Base-by-base conservation (phyloP, 2,888 invertebrate genomes). In the Limulus polyphemus region DNA sequence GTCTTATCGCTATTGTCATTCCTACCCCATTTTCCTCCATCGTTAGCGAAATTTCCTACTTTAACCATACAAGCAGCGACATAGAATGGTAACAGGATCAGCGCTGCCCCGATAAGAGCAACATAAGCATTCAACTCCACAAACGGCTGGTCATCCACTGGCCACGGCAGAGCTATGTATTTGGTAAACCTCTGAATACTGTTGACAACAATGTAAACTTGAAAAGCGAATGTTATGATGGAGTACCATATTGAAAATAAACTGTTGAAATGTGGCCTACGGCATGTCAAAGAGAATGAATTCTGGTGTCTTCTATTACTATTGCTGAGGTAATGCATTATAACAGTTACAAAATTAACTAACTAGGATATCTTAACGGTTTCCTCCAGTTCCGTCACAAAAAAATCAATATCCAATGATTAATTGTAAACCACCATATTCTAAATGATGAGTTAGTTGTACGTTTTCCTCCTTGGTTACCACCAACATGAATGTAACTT, bases 241-340 rank as follows among this genome's bases (percentile, higher is more conserved):
- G 90, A 88, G 77, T 91, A 92, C 86, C 90, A 77, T 55, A 81
- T 83, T 65, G 88, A 88, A 84, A 88, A 88, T 66, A 91, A 80
- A 69, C 85, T 85, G 78, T 90, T 90, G 68, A 86, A 59, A 2
- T 59, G 50, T 1, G 64, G 64, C 10, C 62, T 47, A 17, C 60
- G 66, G 49, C 66, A 67, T 32, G 32, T 32, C 32, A 32, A 32
- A 32, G 32, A 32, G 7, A 32, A 32, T 7, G 32, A 3, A 5
- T 32, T 7, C 32, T 32, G 32, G 32, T 32, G 32, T 32, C 32
- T 32, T 32, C 32, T 32, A 2, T 32, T 32, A 32, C 7, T 32
- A 32, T 32, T 32, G 32, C 32, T 32, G 32, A 32, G 3, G 32
- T 32, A 32, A 32, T 32, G 32, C 32, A 32, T 32, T 32, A 32